phyloP scores from a whole-genome alignment of 2,113 vertebrate species.

The Spermophilus dauricus region DNA sequence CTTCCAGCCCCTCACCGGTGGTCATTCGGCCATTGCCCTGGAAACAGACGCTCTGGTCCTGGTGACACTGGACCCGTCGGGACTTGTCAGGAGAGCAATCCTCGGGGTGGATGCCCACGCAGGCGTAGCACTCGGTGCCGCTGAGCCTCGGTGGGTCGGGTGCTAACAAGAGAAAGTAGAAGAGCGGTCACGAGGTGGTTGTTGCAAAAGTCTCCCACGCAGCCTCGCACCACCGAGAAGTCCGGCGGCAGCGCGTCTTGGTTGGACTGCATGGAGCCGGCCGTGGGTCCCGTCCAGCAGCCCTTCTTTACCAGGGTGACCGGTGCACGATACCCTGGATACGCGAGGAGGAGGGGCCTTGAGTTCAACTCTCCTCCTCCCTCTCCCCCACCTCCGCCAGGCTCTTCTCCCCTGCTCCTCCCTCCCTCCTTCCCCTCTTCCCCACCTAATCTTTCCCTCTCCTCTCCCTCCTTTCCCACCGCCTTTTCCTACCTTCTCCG shows the following conservation, averaged over 20 bases:
- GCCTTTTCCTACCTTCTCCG: background rate
- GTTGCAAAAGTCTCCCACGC: conserved; percentile 70
- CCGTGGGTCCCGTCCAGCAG: conserved; percentile 71
- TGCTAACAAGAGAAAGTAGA: background rate
- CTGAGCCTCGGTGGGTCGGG: conserved; percentile 67
- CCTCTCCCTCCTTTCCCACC: too few species aligned
- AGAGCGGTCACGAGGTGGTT: background rate
- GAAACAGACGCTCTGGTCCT: conserved; percentile 74
- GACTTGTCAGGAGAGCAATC: conserved; percentile 65
- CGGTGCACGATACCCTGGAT: conserved; percentile 64
- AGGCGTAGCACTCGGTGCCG: conserved; percentile 77
- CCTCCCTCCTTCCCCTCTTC: too few species aligned
- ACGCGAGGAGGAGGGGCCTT: too few species aligned
- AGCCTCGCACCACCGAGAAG: conserved; percentile 73
- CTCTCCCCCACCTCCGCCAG: background rate
- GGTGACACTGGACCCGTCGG: conserved; percentile 65
- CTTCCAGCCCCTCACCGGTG: conserved; percentile 55
- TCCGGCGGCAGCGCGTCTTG: conserved; percentile 72
- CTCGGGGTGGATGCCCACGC: conserved; percentile 56
- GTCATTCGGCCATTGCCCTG: conserved; percentile 72
- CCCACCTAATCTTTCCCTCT: background rate
- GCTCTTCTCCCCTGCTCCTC: background rate
- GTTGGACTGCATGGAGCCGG: conserved; percentile 21
- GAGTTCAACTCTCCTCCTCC: accelerated
- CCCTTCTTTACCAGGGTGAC: conserved; percentile 75